These are phyloP conservation scores for Eupithecia abbreviata DNA, from an alignment of 2,888 invertebrate species.

Conservation along the genomic window DNA sequence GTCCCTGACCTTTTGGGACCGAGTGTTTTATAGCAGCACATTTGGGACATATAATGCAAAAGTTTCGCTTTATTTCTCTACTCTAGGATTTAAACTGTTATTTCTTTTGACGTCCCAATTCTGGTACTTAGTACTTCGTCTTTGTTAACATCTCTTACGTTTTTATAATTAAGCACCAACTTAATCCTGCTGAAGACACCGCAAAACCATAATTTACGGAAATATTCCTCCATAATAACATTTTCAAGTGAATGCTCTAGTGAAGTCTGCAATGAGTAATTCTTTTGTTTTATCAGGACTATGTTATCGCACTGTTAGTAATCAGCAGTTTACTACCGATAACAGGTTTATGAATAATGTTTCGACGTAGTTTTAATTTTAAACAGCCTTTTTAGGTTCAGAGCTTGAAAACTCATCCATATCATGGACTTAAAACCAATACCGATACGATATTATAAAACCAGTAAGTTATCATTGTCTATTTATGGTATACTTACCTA, in stretches of 20 bases:
- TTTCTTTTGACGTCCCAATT: too few relatives aligned
- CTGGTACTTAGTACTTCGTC: not conserved
- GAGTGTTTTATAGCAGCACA: not conserved
- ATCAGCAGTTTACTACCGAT: constrained; percentile 38
- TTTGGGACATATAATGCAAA: not conserved
- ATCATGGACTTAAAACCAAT: too few relatives aligned
- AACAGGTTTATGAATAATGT: constrained; percentile 18
- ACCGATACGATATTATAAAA: too few relatives aligned
- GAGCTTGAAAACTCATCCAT: not conserved
- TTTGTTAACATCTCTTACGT: not conserved
- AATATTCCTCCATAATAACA: not conserved
- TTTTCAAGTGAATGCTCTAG: constrained; percentile 12
- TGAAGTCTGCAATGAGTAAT: constrained; percentile 29
- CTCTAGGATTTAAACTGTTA: not conserved
- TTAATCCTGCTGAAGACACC: not conserved
- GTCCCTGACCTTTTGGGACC: constrained; percentile 5
- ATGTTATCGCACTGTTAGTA: constrained; percentile 34
- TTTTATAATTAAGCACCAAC: not conserved
- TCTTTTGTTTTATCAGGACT: constrained; percentile 35
- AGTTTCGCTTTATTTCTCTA: not conserved
- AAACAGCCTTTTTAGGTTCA: not conserved
- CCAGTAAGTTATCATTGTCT: too few relatives aligned
- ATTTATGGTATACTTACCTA: too few relatives aligned
- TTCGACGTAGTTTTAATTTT: constrained; percentile 3
- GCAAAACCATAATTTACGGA: not conserved